Conservation (phyloP, 2,888 invertebrate species). For the Cephus nigrinus region DNA sequence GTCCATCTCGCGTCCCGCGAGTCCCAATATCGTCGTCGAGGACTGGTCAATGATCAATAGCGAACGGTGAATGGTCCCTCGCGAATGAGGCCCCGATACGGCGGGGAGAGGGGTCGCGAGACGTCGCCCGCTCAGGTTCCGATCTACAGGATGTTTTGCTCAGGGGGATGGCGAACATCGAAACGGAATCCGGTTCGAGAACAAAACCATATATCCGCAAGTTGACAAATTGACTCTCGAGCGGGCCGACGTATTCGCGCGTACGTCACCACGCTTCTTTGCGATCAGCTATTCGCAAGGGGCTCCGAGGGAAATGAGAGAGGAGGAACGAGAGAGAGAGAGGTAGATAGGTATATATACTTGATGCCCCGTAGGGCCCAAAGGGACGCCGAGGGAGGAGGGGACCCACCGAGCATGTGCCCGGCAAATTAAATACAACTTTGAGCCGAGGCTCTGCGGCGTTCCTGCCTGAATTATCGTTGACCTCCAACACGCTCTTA, state of each 20-base stretch:
- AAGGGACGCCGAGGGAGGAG: conserved; percentile 12
- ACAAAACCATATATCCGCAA: conserved; percentile 54
- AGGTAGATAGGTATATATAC: not conserved
- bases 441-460: conserved; percentile 45
- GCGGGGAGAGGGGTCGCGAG: not conserved
- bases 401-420: conserved; percentile 10
- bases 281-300: not conserved
- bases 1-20: not conserved
- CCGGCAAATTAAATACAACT: conserved; percentile 49
- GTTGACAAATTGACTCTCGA: conserved; percentile 59
- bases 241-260: conserved; percentile 41
- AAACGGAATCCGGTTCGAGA: conserved; percentile 59
- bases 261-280: conserved; percentile 24
- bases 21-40: not conserved
- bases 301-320: not conserved
- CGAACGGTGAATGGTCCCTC: not conserved
- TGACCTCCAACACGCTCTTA: conserved; percentile 58
- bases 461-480: conserved; percentile 58
- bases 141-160: conserved; percentile 38
- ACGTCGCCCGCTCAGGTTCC: not conserved
- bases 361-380: not conserved
- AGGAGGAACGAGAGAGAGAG: not conserved
- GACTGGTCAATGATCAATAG: not conserved
- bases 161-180: conserved; percentile 49
- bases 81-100: not conserved